Base-by-base conservation (phyloP, 1,140 invertebrate species). In the Dufourea novaeangliae region DNA sequence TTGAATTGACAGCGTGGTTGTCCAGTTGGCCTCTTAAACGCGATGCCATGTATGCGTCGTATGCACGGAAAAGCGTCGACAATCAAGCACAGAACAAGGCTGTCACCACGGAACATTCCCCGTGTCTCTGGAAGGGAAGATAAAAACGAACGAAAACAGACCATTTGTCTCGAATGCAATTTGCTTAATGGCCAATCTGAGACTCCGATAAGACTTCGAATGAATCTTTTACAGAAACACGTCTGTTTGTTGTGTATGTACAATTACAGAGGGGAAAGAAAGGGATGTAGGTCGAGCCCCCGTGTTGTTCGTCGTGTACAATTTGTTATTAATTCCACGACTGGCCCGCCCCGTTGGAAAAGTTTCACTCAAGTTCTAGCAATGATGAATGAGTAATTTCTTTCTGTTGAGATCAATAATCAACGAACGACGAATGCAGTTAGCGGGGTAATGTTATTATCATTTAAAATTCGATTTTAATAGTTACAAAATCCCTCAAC, bases 1-100 rank as follows among this genome's bases (percentile, higher is more conserved):
- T 64, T 78, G 69, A 44, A 73, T 78, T 39, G 61, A 78, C 76
- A 57, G 68, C 57, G 25, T n/a, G n/a, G n/a, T n/a, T n/a, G n/a
- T n/a, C 46, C 17, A 27, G 20, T 5, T 5, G n/a, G 10, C 11
- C 37, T 10, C 41, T 69, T 63, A 57, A 72, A 57, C 39, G 50
- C 50, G 39, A 44, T 56, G 56, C 7, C 27, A 14, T 39, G 29
- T 17, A 32, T 50, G 50, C 12, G 25, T 11, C 14, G 10, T 6
- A 12, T 27, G 10, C 37, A 32, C 6, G 64, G 22, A 69, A 68
- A 69, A 54, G 39, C 64, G 41, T 76, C 72, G 29, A 67, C 29
- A 50, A 7, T 2, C 27, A 27, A 27, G 5, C 50, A 10, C 10
- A 37, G 34, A 17, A 32, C 34, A 50, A 50, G 34, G 14, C 41